phyloP scores from a whole-genome alignment of 2,113 vertebrate species.

The Cricetomys ansorgei region DNA sequence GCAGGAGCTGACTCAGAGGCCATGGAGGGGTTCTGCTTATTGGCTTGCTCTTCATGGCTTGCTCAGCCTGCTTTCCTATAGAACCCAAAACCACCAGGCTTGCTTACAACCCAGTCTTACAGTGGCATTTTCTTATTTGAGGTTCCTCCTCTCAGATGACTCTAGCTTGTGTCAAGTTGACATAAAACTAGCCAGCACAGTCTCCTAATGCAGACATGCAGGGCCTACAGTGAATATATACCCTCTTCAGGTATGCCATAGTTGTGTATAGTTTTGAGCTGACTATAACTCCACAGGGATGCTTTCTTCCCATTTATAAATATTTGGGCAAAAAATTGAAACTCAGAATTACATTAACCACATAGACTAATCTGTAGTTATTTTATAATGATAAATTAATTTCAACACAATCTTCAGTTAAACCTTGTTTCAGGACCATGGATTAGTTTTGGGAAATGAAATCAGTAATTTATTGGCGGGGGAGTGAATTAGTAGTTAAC shows the following conservation, averaged over 20 bases:
- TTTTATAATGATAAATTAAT: constrained; percentile 25
- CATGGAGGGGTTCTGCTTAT: not conserved
- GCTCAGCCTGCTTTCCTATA: not conserved
- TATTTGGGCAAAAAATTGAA: not conserved
- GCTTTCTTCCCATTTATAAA: not conserved
- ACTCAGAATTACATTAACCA: not conserved
- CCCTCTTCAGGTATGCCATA: not conserved
- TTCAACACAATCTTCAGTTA: not conserved
- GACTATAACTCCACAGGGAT: not conserved
- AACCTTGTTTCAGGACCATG: not conserved
- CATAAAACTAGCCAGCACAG: not conserved
- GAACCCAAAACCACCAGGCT: not conserved
- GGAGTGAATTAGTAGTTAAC: not conserved
- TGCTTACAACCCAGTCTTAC: not conserved
- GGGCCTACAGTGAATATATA: not conserved
- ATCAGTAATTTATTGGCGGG: not conserved
- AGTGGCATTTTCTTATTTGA: not conserved
- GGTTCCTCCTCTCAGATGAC: not conserved
- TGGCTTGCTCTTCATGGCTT: not conserved
- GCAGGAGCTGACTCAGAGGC: not conserved
- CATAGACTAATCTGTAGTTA: not conserved
- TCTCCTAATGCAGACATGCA: not conserved
- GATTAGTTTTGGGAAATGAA: not conserved
- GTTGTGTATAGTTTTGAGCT: not conserved
- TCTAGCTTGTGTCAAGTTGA: not conserved